Conservation (phyloP, 2,888 invertebrate species). For the Hypena proboscidalis region DNA sequence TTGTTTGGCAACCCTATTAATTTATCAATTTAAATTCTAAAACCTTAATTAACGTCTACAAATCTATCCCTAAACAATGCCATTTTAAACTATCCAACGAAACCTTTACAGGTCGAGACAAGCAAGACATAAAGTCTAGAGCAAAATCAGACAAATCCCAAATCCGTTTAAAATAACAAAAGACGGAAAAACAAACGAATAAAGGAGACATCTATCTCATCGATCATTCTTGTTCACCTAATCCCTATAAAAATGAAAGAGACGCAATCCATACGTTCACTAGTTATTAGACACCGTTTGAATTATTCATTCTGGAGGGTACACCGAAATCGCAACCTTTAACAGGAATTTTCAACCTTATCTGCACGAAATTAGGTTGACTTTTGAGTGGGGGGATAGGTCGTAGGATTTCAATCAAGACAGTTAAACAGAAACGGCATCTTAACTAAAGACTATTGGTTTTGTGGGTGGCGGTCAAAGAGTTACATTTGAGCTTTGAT, state of each 20-base stretch:
- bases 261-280: constrained; percentile 39
- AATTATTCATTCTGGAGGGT: constrained; percentile 81
- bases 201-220: constrained; percentile 21
- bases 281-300: constrained; percentile 80
- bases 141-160: no score
- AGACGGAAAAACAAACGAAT: background rate
- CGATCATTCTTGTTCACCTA: constrained; percentile 39
- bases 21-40: no score
- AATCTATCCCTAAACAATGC: no score
- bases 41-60: no score
- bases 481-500: constrained; percentile 31
- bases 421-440: constrained; percentile 59
- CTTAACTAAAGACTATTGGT: constrained; percentile 56
- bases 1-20: no score
- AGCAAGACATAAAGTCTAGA: no score
- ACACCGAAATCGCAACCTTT: constrained; percentile 66
- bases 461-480: constrained; percentile 37
- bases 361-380: constrained; percentile 44
- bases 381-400: constrained; percentile 44
- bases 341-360: constrained; percentile 64
- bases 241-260: constrained; percentile 29
- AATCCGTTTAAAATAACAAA: constrained; percentile 1
- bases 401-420: constrained; percentile 61
- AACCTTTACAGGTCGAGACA: no score
- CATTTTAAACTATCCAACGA: no score